Evolutionary conservation across 2,797 vertebrate genomes (phyloP), one percentile per base, ranked within the genome.

Genomic region (Threskiornis aethiopicus): DNA sequence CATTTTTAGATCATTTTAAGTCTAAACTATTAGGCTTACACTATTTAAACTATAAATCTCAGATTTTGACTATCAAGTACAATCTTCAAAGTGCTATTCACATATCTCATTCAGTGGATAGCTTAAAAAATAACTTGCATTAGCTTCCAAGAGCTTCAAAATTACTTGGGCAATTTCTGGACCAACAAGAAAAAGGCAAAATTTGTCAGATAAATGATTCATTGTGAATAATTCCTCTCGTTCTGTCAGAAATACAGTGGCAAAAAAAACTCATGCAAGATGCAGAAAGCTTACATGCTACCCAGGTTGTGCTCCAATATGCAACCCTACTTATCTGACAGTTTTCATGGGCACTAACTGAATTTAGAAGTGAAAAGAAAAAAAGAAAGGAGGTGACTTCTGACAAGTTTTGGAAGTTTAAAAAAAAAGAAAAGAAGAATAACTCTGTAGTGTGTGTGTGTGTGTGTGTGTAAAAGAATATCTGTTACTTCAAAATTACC

Each of bases 31-130:
- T 82, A 90, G 65, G 69, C n/a, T 66, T 52, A 35, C 6, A n/a
- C 35, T 31, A 65, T 65, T 92, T 93, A 85, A 90, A 29, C 35
- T 25, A 3, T 54, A 81, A 76, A 61, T 54, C 52, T 94, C 47
- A 85, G 52, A 91, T 89, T 75, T 29, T 77, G 29, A 90, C 78
- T 80, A 61, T 52, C 39, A 62, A 84, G 65, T 54, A 58, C 41
- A 89, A 79, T 90, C 73, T 92, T 84, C 86, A 75, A 96, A 93
- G 46, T 39, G 49, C 57, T 92, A 83, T 71, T 93, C 59, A 16
- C 49, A 33, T 87, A 77, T 49, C 71, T 94, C 57, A 69, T 92
- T 93, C 75, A 75, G 57, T 26, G 29, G 31, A 71, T 47, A 71
- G 42, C 31, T 85, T 82, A 67, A 95, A 89, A 94, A 83, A 62